A percentile compares a stretch with the other conserved stretches of the same genome.
These are phyloP conservation scores for Chloroclystis v-ata DNA, from an alignment of 2,888 invertebrate genomes.

Conservation along the genomic window DNA sequence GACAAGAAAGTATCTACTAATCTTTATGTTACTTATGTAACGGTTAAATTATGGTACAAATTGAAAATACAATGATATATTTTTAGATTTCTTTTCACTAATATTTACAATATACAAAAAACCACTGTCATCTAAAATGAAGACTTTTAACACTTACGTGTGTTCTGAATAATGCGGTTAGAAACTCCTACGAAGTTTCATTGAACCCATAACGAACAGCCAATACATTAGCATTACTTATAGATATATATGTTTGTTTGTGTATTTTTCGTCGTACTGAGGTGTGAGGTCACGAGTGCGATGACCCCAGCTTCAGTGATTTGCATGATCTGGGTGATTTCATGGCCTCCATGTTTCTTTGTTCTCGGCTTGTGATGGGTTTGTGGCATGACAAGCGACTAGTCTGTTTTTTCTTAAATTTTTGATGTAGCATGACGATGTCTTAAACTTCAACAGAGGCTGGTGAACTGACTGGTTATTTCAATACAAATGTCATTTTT, in stretches of 20 bases:
- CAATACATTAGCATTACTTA: not conserved
- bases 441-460: no score
- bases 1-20: no score
- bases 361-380: slow-evolving; percentile 47
- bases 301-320: slow-evolving; percentile 55
- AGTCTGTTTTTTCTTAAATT: slow-evolving; percentile 3
- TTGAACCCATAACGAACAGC: slow-evolving; percentile 1
- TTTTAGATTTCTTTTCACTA: no score
- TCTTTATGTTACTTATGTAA: no score
- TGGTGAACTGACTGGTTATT: no score
- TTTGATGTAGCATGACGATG: not conserved
- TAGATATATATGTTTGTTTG: not conserved
- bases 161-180: no score
- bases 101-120: no score
- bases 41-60: no score
- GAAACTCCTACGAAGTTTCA: not conserved
- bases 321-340: slow-evolving; percentile 57
- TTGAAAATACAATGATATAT: no score
- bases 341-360: slow-evolving; percentile 50
- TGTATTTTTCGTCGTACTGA: slow-evolving; percentile 1
- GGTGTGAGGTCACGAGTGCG: slow-evolving; percentile 48
- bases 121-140: no score
- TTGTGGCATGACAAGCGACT: slow-evolving; percentile 38
- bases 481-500: no score
- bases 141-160: no score